Evolutionary conservation across 2,797 vertebrate genomes (phyloP), one percentile per base, ranked within the genome.

Genomic region (Sebastes reedi): DNA sequence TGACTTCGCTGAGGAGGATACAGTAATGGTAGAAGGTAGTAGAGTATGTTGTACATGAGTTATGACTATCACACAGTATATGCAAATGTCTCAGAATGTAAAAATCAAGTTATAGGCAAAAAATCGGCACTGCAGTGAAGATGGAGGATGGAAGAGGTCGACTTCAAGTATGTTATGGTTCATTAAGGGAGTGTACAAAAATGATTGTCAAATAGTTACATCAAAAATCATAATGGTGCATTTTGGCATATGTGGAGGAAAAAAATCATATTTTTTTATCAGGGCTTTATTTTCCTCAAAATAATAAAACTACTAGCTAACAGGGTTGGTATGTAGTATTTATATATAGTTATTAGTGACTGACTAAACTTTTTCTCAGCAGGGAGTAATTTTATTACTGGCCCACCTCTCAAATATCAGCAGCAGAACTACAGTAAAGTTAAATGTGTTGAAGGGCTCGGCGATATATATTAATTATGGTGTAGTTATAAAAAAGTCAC

Each of bases 91-190:
- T 61, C 61, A 18, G 8, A 22, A 81, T 65, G 27, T 55, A 69
- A 82, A 82, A 82, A 82, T 86, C 73, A 86, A 88, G 89, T 81
- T 24, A 64, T 6, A 50, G 77, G 72, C 61, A 84, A 65, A 13
- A 59, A 73, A 50, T 71, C 56, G 81, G 84, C 89, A 92, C 90
- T 81, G 85, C 72, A 90, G 85, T 79, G 68, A 88, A 64, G 50
- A 91, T 56, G 54, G 42, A 62, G 78, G 54, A 75, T 77, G 69
- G 69, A 70, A 5, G 74, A 61, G 71, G 66, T 81, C 79, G 12
- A 46, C 75, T 85, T 88, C 77, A 89, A 87, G 80, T 87, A 80
- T 8, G 27, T 59, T 32, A 55, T 25, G 68, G 52, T 36, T 67
- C 8, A 74, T 68, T 8, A 18, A 65, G 42, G 54, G 66, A 79